Evolutionary conservation across 2,888 invertebrate genomes (phyloP).

Genomic region (Ephialtes manifestator): DNA sequence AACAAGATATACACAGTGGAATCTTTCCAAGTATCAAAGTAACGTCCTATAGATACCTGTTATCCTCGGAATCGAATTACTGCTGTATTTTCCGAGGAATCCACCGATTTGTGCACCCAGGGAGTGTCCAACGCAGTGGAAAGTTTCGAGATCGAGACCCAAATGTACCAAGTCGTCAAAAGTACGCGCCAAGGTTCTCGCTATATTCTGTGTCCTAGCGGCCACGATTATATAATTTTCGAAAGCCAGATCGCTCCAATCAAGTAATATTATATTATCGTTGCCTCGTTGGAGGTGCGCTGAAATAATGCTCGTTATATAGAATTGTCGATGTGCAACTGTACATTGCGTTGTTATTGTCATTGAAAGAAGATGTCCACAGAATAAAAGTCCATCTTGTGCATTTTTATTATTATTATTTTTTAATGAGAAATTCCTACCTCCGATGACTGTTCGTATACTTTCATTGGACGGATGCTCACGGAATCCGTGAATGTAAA

Average conservation of each 20-base stretch:
- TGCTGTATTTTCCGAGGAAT: slow-evolving; percentile 70
- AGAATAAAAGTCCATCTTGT: not conserved
- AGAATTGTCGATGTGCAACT: not conserved
- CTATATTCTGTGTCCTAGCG: slow-evolving; percentile 62
- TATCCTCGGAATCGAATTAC: slow-evolving; percentile 72
- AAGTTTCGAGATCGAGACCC: slow-evolving; percentile 69
- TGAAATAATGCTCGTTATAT: slow-evolving; percentile 55
- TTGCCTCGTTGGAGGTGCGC: slow-evolving; percentile 75
- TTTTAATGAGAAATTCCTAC: slow-evolving; percentile 57
- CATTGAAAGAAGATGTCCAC: not conserved
- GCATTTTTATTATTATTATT: not conserved
- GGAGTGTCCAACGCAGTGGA: slow-evolving; percentile 79
- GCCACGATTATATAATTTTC: slow-evolving; percentile 70
- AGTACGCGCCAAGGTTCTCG: slow-evolving; percentile 67
- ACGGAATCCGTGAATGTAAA: slow-evolving; percentile 75
- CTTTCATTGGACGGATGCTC: slow-evolving; percentile 74
- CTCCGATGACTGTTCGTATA: slow-evolving; percentile 72
- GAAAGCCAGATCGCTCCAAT: slow-evolving; percentile 77
- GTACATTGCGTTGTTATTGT: not conserved
- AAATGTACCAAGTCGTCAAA: slow-evolving; percentile 67
- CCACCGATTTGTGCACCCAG: slow-evolving; percentile 78
- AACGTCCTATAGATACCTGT: slow-evolving; percentile 73
- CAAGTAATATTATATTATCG: slow-evolving; percentile 76
- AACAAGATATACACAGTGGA: not conserved
- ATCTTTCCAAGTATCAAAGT: not conserved